Base-by-base conservation (phyloP, 2,888 invertebrate species). In the Suillia variegata region DNA sequence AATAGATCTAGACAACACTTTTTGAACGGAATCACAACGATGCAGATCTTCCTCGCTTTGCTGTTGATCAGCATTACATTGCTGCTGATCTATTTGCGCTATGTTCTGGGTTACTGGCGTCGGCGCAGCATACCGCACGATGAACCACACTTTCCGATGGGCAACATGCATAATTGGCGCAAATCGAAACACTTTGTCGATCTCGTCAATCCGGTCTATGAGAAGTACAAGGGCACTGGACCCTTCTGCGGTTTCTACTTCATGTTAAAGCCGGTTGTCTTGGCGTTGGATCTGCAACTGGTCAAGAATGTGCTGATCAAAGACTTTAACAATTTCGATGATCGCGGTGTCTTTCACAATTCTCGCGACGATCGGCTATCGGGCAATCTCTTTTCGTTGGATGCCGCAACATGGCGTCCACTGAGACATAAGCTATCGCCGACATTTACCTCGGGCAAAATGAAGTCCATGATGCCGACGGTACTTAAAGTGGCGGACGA, bases 321-420 rank as follows among this genome's bases (percentile, higher is more conserved):
- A 47, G 80, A 80, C 31, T 80, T 80, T 6, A 67, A 66, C 24
- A 68, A 75, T 12, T 80, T 80, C 17, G 71, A 70, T 38, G 71
- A 76, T 52, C 76, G 78, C 0, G 78, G 75, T 0, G 8, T 76
- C 12, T 79, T 71, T 56, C 60, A 66, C 21, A 79, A 80, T 47
- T 76, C 73, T 56, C 51, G 65, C 3, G 72, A 74, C 18, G 83
- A 83, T 66, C 82, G 82, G 0, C 62, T 83, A 1, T 71, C 75
- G 0, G 78, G 70, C 0, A 74, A 80, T 63, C 45, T 83, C 13
- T 78, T 83, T 54, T 71, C 68, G 47, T 68, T 82, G 61, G 81
- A 82, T 56, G 80, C 78, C 2, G 67, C 67, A 2, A 76, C 75
- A 58, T 83, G 83, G 83, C 76, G 75, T 33, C 71, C 68, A 2